phyloP scores from a whole-genome alignment of 2,113 vertebrate genomes.

The Tylochromis polylepis region DNA sequence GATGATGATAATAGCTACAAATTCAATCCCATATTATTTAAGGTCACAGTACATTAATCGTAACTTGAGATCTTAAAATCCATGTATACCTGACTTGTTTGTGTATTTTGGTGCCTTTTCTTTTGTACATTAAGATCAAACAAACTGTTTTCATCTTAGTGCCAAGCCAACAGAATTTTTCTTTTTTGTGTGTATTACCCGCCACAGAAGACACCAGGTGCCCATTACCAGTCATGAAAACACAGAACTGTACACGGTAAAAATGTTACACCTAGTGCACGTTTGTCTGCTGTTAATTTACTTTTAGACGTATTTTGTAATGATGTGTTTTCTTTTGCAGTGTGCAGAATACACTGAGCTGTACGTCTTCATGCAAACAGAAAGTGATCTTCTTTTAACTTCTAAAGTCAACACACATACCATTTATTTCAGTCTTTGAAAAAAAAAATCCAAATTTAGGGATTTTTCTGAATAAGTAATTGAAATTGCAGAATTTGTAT shows the following conservation, averaged over 20 bases:
- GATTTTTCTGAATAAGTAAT: not conserved
- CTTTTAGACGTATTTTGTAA: not conserved
- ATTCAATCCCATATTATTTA: accelerated
- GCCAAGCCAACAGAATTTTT: not conserved
- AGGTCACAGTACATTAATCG: accelerated
- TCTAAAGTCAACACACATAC: not conserved
- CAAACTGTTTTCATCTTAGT: accelerated
- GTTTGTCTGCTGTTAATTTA: not conserved
- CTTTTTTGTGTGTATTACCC: accelerated
- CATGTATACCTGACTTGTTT: not conserved
- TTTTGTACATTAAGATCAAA: not conserved
- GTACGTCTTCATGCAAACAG: not conserved
- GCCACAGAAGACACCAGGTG: accelerated
- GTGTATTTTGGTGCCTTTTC: accelerated
- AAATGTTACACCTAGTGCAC: not conserved
- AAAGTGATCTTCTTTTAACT: accelerated
- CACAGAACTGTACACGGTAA: not conserved
- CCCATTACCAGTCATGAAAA: not conserved
- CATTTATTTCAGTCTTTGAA: not conserved
- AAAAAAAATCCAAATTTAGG: not conserved
- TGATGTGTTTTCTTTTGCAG: not conserved
- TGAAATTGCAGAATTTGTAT: not conserved
- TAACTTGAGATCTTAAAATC: not conserved
- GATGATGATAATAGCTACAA: accelerated
- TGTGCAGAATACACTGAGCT: accelerated